Evolutionary conservation across 2,113 vertebrate species (phyloP), one percentile per base, ranked within the genome.

Genomic region (Pseudorhombus dupliciocellatus): DNA sequence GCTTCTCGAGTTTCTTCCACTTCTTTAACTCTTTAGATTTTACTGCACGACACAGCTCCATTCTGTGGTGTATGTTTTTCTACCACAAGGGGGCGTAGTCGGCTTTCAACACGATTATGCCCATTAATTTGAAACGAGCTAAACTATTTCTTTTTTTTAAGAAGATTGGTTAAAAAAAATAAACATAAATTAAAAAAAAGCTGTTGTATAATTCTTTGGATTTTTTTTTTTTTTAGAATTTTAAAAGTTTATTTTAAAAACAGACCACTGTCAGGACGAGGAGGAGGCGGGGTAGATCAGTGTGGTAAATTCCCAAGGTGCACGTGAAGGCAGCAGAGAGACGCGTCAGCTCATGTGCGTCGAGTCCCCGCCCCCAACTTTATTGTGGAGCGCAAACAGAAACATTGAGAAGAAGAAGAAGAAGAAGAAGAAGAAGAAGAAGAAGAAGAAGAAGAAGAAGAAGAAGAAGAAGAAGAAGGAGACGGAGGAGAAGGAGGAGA

Each of bases 71-170:
- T 3, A 12, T 4, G 11, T 1, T 46, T 5, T 46, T 18, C 18
- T 18, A 46, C 42, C 42, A 46, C 42, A 46, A 84, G 83, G 64
- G 75, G 87, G 83, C 58, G 55, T n/a, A 37, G 44, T 63, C 15
- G 2, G 14, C 66, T 52, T 44, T 57, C 31, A 40, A 40, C 61
- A 60, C 44, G 58, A 12, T 31, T 21, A 24, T 31, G 48, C 25
- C n/a, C 22, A 11, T 12, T 50, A 22, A 52, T 6, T 63, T 1
- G 11, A 48, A 57, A 31, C 58, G n/a, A 50, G n/a, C 12, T 9
- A 28, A 28, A 28, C 5, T 28, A 5, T 28, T 28, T 28, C 26
- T 28, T 28, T 2, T 28, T 28, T 5, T 28, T 28, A 28, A 28
- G 26, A 28, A 28, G 26, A 2, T 28, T 28, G 26, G 26, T 28